Evolutionary conservation across 2,113 vertebrate species (phyloP), one percentile per base, ranked within the genome.

Genomic region (Gambusia holbrooki): DNA sequence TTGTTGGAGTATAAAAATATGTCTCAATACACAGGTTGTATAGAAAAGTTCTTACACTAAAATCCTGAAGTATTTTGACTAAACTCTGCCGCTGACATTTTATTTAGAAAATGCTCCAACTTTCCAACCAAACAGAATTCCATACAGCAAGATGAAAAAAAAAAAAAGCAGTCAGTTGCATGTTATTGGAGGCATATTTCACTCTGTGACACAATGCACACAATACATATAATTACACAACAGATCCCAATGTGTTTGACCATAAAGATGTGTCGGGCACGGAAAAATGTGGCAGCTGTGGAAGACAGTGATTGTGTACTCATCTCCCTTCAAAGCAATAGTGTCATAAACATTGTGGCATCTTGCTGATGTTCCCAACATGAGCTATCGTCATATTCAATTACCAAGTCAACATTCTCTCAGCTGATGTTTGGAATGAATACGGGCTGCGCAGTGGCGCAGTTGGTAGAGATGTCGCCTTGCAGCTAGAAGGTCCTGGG

Each of bases 281-380:
- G 85, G 89, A 92, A 91, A 66, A 86, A 80, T 85, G 14, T 80
- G 68, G 72, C 80, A 74, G 73, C 71, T 48, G 78, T 8, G 28
- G 77, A 61, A 80, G 79, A 86, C 69, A 66, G 84, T 69, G 69
- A 77, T 87, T 93, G 91, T 92, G 92, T 91, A 90, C 86, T 86
- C 75, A 62, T 58, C n/a, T 83, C 83, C 89, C 89, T 86, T 77
- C 90, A 88, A 84, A 93, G 79, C 83, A 85, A 87, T 82, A 87
- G 84, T 6, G 67, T 74, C 65, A 89, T 93, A 92, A 93, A 93
- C 91, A 93, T 88, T 73, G 81, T 71, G 80, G 88, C 92, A 93
- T 93, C 88, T 90, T 83, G 89, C 87, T 90, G 79, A 81, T 82
- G 77, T 92, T 91, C 84, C 77, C 80, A 84, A 88, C 87, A 83